phyloP scores from a whole-genome alignment of 1,140 invertebrate species.

The Drosophila eugracilis region DNA sequence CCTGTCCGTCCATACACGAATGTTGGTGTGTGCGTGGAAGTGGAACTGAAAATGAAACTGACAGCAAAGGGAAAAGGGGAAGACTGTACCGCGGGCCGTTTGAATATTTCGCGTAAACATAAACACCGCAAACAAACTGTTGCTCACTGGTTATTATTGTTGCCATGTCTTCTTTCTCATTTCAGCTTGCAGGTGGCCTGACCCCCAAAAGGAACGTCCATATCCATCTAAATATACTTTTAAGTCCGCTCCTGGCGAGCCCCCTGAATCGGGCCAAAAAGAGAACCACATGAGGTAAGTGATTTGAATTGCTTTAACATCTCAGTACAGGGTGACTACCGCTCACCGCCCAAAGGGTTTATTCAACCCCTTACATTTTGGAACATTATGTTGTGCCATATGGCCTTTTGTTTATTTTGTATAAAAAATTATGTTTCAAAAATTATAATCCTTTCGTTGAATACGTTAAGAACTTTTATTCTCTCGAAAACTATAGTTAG shows the following conservation, averaged over 20 bases:
- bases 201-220: constrained; percentile 35
- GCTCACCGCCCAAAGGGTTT: constrained; percentile 29
- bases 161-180: constrained; percentile 43
- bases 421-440: neutral
- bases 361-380: constrained; percentile 28
- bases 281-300: constrained; percentile 45
- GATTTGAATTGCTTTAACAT: constrained; percentile 31
- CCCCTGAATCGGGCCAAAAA: constrained; percentile 28
- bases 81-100: constrained; percentile 77
- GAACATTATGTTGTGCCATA: constrained; percentile 24
- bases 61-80: constrained; percentile 57
- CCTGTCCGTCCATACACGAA: constrained; percentile 16
- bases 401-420: constrained; percentile 11
- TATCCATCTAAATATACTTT: constrained; percentile 41
- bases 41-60: constrained; percentile 21
- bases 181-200: constrained; percentile 57
- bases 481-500: neutral
- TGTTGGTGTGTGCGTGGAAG: constrained; percentile 18
- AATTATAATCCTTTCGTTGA: constrained; percentile 23
- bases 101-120: constrained; percentile 80
- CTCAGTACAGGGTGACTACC: constrained; percentile 32
- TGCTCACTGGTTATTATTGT: constrained; percentile 70
- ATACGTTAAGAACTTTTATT: neutral
- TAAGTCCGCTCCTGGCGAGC: constrained; percentile 53
- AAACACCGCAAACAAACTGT: constrained; percentile 79